Percentiles rank a stretch among this genome's conserved stretches.
Conservation (phyloP, 2,113 vertebrate genomes). For the Turdus rufiventris region DNA sequence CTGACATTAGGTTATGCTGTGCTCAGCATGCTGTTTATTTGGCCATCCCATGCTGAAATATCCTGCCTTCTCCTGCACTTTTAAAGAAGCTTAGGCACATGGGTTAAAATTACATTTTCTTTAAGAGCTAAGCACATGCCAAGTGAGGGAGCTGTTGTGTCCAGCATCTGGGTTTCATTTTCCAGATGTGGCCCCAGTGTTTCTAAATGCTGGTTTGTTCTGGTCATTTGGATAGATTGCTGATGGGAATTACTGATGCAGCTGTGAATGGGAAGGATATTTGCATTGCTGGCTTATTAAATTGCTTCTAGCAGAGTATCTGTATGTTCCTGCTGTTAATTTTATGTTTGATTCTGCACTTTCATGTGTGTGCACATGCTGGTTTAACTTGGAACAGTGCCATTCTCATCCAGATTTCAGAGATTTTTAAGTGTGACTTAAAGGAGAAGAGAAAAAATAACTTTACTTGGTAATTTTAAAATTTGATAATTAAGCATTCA, state of each 20-base stretch:
- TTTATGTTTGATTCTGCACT: background rate
- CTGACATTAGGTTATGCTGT: background rate
- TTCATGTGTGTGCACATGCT: fast-evolving
- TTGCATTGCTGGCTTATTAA: background rate
- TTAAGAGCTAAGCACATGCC: background rate
- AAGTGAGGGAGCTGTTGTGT: background rate
- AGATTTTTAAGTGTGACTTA: background rate
- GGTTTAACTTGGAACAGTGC: background rate
- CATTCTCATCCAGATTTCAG: background rate
- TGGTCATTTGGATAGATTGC: background rate
- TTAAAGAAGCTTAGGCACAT: background rate
- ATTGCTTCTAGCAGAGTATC: background rate
- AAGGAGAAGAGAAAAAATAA: background rate
- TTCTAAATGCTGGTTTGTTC: background rate
- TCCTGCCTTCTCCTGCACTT: background rate
- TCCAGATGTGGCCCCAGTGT: background rate
- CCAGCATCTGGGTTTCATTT: background rate
- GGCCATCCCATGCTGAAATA: background rate
- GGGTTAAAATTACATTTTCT: background rate
- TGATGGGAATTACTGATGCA: background rate
- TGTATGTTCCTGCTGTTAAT: background rate
- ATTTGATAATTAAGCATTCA: background rate
- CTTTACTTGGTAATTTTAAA: background rate
- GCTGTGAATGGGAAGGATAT: background rate
- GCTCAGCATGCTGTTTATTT: background rate